Base-by-base conservation (phyloP, 2,113 vertebrate species). In the Cyphomyrus discorhynchus region DNA sequence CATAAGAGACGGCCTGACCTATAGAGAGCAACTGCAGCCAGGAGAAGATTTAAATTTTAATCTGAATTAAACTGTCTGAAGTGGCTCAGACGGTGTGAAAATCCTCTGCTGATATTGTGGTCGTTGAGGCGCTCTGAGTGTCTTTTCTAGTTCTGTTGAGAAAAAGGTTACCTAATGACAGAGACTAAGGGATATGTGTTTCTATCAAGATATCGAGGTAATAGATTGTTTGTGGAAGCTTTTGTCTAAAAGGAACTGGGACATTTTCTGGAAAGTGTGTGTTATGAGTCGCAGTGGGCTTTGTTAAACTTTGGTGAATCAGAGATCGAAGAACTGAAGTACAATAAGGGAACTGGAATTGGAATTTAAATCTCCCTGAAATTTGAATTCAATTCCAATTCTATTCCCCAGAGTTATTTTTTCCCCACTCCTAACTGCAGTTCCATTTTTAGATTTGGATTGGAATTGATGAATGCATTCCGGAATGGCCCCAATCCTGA, bases 211-310 rank as follows among this genome's bases (percentile, higher is more conserved):
- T 62, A 50, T 86, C 31, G 87, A 91, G 89, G 88, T 86, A 92
- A 91, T 92, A 91, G 86, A 49, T 70, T 70, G 88, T 90, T 82
- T 89, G 90, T 87, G 89, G 89, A 91, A 91, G 89, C 53, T 56
- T 85, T 88, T 88, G 58, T 92, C 84, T 77, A 70, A 58, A 45
- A 86, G 45, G 88, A 66, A 66, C 35, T 49, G 84, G 70, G 45
- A 70, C 27, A 86, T 90, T 86, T 24, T 47, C 21, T 84, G 27
- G 49, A 86, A 86, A 52, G 13, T 53, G 84, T 86, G 46, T 86
- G 84, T 47, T 85, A 27, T 85, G 74, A 80, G 45, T n/a, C 21
- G 17, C 42, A 46, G 45, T 47, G 17, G 45, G 19, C 45, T 84
- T 83, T 6, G 77, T n/a, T 47, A n/a, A 47, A 84, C 45, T 47